Evolutionary conservation across 2,888 invertebrate species (phyloP).

Genomic region (Hartigia nigra): DNA sequence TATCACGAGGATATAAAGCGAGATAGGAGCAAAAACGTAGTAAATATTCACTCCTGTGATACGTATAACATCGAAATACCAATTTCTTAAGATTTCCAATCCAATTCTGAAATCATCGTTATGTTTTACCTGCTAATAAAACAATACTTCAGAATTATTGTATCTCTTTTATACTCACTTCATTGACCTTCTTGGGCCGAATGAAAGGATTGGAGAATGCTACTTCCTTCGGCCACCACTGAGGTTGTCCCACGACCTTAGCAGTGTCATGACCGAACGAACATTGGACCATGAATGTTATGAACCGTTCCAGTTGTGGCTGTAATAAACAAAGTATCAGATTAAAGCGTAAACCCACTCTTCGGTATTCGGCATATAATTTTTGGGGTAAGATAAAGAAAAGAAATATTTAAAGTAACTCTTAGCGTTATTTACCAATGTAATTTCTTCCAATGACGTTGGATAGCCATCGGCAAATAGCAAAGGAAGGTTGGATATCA

Average conservation of each 20-base stretch:
- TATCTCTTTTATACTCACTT: constrained; percentile 56
- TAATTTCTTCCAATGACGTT: constrained; percentile 74
- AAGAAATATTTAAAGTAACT: background rate
- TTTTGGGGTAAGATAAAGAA: background rate
- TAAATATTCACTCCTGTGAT: constrained; percentile 78
- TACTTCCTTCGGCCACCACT: constrained; percentile 79
- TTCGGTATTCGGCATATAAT: background rate
- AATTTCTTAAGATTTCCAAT: constrained; percentile 73
- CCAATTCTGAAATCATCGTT: constrained; percentile 67
- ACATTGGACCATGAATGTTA: constrained; percentile 82
- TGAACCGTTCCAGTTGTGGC: constrained; percentile 75
- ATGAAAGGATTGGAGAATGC: constrained; percentile 74
- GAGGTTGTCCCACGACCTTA: constrained; percentile 70
- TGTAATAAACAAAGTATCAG: constrained; percentile 23
- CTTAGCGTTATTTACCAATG: constrained; percentile 57
- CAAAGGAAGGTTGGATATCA: constrained; percentile 80
- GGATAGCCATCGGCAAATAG: constrained; percentile 79
- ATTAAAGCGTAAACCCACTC: constrained; percentile 4
- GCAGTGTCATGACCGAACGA: constrained; percentile 75
- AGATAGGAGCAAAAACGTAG: constrained; percentile 78
- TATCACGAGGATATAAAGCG: constrained; percentile 73
- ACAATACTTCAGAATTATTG: background rate
- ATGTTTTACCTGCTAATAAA: background rate
- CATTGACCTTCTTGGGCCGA: constrained; percentile 68
- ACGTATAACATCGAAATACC: constrained; percentile 77